A percentile compares a stretch with the other conserved stretches of the same genome.
Conservation (phyloP, 1,140 invertebrate genomes). For the Cydia pomonella region DNA sequence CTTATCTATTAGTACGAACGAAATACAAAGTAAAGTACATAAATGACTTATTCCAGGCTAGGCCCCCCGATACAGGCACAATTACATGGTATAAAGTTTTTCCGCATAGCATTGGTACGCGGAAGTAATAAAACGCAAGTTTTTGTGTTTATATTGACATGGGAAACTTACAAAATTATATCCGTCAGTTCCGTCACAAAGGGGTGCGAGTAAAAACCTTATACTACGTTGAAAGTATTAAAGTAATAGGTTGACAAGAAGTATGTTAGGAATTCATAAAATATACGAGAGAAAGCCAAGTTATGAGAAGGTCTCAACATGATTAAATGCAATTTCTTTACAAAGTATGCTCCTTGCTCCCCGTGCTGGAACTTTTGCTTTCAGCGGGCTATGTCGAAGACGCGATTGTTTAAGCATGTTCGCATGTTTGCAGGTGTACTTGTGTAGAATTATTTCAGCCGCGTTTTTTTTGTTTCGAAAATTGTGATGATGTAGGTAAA, state of each 20-base stretch:
- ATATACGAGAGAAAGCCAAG: slow-evolving; percentile 65
- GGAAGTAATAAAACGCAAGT: background rate
- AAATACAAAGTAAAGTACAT: too few relatives aligned
- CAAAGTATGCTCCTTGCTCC: slow-evolving; percentile 62
- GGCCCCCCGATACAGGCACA: too few relatives aligned
- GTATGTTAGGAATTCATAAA: slow-evolving; percentile 72
- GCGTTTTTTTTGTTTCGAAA: background rate
- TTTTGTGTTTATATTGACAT: background rate
- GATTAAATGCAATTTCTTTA: slow-evolving; percentile 76
- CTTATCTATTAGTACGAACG: too few relatives aligned
- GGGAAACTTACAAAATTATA: slow-evolving; percentile 45
- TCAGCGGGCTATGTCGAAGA: slow-evolving; percentile 46
- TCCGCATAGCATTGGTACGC: too few relatives aligned
- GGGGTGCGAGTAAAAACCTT: slow-evolving; percentile 50
- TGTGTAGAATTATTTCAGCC: background rate
- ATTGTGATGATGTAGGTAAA: background rate
- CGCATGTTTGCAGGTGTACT: background rate
- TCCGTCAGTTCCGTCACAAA: slow-evolving; percentile 53
- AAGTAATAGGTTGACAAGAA: slow-evolving; percentile 71
- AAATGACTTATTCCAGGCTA: too few relatives aligned
- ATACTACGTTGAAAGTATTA: slow-evolving; percentile 59
- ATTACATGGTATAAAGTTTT: too few relatives aligned
- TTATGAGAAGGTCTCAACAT: slow-evolving; percentile 69
- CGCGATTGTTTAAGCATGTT: slow-evolving; percentile 24
- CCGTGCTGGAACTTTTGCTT: slow-evolving; percentile 67